Conservation (phyloP, 2,888 invertebrate species). For the Galerucella nymphaeae region DNA sequence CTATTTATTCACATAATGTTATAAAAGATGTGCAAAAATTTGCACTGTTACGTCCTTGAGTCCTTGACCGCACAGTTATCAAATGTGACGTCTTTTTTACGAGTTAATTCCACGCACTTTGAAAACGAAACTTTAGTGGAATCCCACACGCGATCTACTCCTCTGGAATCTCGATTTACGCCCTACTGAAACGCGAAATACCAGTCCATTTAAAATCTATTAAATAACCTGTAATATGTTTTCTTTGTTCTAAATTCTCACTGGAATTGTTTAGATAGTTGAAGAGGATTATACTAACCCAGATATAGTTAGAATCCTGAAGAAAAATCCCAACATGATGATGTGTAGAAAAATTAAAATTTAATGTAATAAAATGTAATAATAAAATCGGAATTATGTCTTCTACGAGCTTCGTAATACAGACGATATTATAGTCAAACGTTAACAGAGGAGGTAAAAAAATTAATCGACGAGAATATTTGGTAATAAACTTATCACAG, state of each 20-base stretch:
- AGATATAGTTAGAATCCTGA: neutral
- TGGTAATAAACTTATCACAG: conserved; percentile 18
- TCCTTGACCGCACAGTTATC: neutral
- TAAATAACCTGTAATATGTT: conserved; percentile 3
- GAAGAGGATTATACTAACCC: neutral
- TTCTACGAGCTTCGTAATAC: neutral
- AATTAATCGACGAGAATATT: conserved; percentile 18
- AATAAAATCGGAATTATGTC: neutral
- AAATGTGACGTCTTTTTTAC: conserved; percentile 58
- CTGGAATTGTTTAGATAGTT: neutral
- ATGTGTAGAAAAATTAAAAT: too few relatives aligned
- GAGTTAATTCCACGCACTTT: conserved; percentile 60
- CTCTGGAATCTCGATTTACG: conserved; percentile 53
- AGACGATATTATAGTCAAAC: neutral
- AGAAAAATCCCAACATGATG: too few relatives aligned
- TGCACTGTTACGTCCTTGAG: neutral
- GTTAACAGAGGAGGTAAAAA: neutral
- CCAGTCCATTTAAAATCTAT: conserved; percentile 33
- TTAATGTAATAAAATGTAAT: neutral
- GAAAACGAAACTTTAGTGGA: conserved; percentile 55
- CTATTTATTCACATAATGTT: neutral
- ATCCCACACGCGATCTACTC: conserved; percentile 55
- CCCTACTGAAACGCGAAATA: conserved; percentile 53
- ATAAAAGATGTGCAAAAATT: neutral
- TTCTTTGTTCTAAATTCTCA: neutral